These are phyloP conservation scores for Lysandra bellargus DNA, from an alignment of 2,888 invertebrate species.

Conservation along the genomic window DNA sequence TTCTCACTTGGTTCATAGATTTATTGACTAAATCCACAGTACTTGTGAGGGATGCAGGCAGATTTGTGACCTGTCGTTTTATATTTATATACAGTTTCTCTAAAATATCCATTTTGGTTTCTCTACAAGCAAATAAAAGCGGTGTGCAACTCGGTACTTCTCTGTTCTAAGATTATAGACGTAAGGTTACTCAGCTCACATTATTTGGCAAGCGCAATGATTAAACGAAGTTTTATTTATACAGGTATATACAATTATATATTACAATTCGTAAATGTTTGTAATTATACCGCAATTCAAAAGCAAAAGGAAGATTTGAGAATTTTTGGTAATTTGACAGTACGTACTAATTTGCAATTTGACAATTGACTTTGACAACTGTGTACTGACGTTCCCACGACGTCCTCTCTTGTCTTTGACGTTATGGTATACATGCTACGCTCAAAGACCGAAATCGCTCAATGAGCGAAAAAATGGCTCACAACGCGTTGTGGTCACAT, in stretches of 20 bases:
- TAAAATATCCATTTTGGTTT: slow-evolving; percentile 63
- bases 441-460: no score
- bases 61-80: slow-evolving; percentile 54
- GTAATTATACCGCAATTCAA: background rate
- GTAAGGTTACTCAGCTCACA: slow-evolving; percentile 61
- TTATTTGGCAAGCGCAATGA: slow-evolving; percentile 71
- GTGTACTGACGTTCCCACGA: background rate
- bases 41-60: slow-evolving; percentile 61
- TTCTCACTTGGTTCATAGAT: slow-evolving; percentile 61
- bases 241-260: background rate
- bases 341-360: background rate
- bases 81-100: slow-evolving; percentile 63
- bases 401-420: background rate
- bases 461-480: no score
- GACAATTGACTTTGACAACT: background rate
- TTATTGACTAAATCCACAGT: slow-evolving; percentile 65
- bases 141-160: slow-evolving; percentile 27
- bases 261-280: background rate
- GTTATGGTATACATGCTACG: background rate
- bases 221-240: slow-evolving; percentile 34
- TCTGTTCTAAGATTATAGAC: slow-evolving; percentile 32
- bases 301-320: background rate
- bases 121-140: slow-evolving; percentile 1
- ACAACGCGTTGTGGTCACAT: no score
- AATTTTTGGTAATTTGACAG: background rate